Conservation (phyloP, 2,113 vertebrate species). For the Platysteira castanea region DNA sequence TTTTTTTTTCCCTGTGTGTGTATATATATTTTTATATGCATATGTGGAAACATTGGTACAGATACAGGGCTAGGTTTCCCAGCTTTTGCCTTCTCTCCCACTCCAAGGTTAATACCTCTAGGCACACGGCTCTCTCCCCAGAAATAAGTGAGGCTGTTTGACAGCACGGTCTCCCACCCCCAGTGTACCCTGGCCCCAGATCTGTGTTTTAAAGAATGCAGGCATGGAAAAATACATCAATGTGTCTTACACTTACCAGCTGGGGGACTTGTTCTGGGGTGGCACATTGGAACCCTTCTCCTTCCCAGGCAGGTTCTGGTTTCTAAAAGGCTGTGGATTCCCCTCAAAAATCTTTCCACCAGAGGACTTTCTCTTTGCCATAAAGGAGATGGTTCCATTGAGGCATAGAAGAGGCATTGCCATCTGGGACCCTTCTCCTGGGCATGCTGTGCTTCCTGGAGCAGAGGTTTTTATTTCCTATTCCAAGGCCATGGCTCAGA, state of each 20-base stretch:
- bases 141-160: neutral
- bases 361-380: neutral
- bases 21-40: neutral
- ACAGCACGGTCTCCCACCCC: neutral
- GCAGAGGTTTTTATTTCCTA: neutral
- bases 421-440: neutral
- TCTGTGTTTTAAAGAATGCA: neutral
- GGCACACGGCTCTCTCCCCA: neutral
- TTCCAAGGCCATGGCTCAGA: neutral
- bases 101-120: neutral
- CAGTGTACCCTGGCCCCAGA: accelerated
- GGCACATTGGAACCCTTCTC: neutral
- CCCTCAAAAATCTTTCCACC: neutral
- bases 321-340: neutral
- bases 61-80: neutral
- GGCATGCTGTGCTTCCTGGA: neutral
- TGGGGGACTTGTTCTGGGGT: neutral
- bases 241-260: neutral
- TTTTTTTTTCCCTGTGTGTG: neutral
- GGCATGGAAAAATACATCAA: neutral
- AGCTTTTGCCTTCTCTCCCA: neutral
- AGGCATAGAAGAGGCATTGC: neutral
- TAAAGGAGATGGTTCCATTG: neutral
- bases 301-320: neutral
- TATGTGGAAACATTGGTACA: neutral